phyloP scores from a whole-genome alignment of 2,888 invertebrate genomes.

The Electrophaes corylata region DNA sequence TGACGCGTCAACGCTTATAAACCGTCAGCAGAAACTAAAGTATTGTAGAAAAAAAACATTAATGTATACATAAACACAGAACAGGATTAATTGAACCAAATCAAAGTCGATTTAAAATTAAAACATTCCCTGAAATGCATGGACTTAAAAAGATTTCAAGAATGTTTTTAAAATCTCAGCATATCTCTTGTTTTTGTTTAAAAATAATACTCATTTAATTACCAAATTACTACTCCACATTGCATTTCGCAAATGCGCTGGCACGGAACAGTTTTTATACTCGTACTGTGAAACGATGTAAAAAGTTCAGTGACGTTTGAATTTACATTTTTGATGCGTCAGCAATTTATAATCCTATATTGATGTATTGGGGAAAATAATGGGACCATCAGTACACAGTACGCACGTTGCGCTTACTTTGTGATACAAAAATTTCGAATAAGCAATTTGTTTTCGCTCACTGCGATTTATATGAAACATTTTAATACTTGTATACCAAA shows the following conservation, averaged over 20 bases:
- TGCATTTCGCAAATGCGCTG: conserved; percentile 19
- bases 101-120: no score
- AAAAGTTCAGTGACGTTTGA: conserved; percentile 30
- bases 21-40: no score
- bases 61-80: no score
- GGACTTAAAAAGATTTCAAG: no score
- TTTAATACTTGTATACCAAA: neutral
- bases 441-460: conserved; percentile 20
- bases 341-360: conserved; percentile 33
- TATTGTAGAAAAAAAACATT: no score
- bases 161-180: neutral
- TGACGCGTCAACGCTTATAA: no score
- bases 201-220: conserved; percentile 14
- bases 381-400: conserved; percentile 28
- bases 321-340: conserved; percentile 35
- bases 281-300: conserved; percentile 26
- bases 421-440: conserved; percentile 18
- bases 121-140: no score
- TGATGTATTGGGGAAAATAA: conserved; percentile 36
- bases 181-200: neutral
- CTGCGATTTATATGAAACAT: conserved; percentile 12
- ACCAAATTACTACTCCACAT: conserved; percentile 12
- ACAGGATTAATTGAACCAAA: no score
- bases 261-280: conserved; percentile 21
- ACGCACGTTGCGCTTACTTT: conserved; percentile 28